Percentiles rank a stretch among this genome's conserved stretches.
Evolutionary conservation across 2,888 invertebrate species (phyloP).

Genomic region (Hydrotaea cyrtoneurina): DNA sequence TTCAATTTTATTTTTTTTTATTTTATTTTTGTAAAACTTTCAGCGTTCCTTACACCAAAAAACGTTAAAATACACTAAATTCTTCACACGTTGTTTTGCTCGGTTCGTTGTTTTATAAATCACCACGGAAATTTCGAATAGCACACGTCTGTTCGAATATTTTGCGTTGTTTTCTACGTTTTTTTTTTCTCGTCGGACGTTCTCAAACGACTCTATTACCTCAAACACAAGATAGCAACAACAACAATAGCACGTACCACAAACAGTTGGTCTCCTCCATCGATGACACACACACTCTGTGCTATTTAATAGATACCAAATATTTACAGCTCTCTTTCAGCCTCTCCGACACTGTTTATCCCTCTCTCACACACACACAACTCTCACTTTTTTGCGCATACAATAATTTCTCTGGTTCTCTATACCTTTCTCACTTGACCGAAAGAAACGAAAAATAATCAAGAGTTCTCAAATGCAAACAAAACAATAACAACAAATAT

Average conservation of each 20-base stretch:
- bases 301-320: constrained; percentile 12
- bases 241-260: constrained; percentile 3
- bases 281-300: constrained; percentile 6
- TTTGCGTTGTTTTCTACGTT: constrained; percentile 57
- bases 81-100: constrained; percentile 29
- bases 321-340: background rate
- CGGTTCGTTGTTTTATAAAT: constrained; percentile 58
- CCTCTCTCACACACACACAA: constrained; percentile 3
- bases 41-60: constrained; percentile 17
- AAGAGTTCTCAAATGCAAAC: background rate
- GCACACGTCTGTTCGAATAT: constrained; percentile 43
- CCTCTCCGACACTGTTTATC: background rate
- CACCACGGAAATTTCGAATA: constrained; percentile 47
- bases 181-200: constrained; percentile 46
- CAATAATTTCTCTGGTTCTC: constrained; percentile 33
- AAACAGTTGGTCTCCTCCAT: constrained; percentile 28
- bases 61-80: constrained; percentile 14
- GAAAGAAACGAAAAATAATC: too few relatives aligned
- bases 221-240: constrained; percentile 42
- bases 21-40: constrained; percentile 12
- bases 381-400: constrained; percentile 61
- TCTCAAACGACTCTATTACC: constrained; percentile 47
- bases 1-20: background rate
- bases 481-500: background rate
- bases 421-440: too few relatives aligned